Percentiles rank a stretch among this genome's conserved stretches.
phyloP scores from a whole-genome alignment of 2,113 vertebrate genomes.

The Poecilia latipinna region DNA sequence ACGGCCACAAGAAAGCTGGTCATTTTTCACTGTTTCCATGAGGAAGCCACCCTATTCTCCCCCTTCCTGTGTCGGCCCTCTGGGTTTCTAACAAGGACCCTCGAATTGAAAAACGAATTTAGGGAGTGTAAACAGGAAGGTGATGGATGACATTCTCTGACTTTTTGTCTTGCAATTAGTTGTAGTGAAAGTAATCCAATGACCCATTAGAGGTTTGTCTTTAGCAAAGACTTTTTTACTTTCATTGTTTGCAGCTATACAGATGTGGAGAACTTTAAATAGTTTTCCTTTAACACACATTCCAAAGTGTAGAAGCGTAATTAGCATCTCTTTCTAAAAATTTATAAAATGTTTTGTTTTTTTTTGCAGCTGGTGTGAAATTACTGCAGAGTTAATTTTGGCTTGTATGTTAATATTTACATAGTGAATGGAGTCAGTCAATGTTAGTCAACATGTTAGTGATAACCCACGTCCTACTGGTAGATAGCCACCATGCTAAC shows the following conservation, averaged over 20 bases:
- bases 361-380: no score
- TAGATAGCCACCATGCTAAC: no score
- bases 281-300: no score
- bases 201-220: slow-evolving; percentile 2
- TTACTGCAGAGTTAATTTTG: no score
- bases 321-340: no score
- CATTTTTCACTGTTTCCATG: slow-evolving; percentile 27
- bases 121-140: slow-evolving; percentile 45
- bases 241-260: not conserved
- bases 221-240: slow-evolving; percentile 24
- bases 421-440: no score
- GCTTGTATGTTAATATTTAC: no score
- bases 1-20: not conserved
- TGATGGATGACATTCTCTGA: slow-evolving; percentile 54
- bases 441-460: no score
- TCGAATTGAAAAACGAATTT: slow-evolving; percentile 32
- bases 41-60: slow-evolving; percentile 21
- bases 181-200: slow-evolving; percentile 34
- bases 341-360: no score
- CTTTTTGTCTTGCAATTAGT: slow-evolving; percentile 59
- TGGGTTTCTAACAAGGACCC: slow-evolving; percentile 21
- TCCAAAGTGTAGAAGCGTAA: no score
- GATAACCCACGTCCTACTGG: no score
- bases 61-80: slow-evolving; percentile 14
- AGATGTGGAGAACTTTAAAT: not conserved